Conservation (phyloP, 2,113 vertebrate species). For the Panthera uncia region DNA sequence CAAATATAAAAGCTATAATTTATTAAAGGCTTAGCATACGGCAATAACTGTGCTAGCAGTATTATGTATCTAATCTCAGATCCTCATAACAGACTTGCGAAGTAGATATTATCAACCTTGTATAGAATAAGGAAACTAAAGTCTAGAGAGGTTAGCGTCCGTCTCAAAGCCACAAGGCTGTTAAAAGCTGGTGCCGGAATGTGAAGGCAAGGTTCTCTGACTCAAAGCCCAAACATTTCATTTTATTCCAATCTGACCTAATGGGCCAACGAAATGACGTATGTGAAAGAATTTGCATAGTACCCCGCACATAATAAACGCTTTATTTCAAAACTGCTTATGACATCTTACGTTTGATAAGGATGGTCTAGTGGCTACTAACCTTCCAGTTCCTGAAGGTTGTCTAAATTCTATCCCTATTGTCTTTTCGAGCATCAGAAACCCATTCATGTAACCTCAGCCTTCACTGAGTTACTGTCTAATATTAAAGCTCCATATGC, state of each 20-base stretch:
- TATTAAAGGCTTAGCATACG: not conserved
- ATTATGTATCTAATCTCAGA: not conserved
- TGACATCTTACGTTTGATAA: not conserved
- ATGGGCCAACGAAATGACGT: not conserved
- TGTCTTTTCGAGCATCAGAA: not conserved
- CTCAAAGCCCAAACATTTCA: not conserved
- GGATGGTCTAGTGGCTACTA: not conserved
- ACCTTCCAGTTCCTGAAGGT: not conserved
- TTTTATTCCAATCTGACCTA: not conserved
- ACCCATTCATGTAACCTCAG: not conserved
- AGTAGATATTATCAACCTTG: not conserved
- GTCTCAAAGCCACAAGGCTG: not conserved
- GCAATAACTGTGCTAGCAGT: not conserved
- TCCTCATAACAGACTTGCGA: not conserved
- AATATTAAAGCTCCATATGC: not conserved
- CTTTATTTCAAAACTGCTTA: not conserved
- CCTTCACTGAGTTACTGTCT: not conserved
- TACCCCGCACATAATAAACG: not conserved
- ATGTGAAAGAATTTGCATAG: not conserved
- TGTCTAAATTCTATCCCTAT: not conserved
- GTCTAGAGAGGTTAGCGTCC: not conserved
- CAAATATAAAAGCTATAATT: not conserved
- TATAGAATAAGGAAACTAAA: not conserved
- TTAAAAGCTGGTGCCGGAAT: not conserved
- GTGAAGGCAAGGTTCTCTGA: not conserved